A percentile compares a stretch with the other conserved stretches of the same genome.
These are phyloP conservation scores for Thalassarche chlororhynchos DNA, from an alignment of 2,113 vertebrate species.

Conservation along the genomic window DNA sequence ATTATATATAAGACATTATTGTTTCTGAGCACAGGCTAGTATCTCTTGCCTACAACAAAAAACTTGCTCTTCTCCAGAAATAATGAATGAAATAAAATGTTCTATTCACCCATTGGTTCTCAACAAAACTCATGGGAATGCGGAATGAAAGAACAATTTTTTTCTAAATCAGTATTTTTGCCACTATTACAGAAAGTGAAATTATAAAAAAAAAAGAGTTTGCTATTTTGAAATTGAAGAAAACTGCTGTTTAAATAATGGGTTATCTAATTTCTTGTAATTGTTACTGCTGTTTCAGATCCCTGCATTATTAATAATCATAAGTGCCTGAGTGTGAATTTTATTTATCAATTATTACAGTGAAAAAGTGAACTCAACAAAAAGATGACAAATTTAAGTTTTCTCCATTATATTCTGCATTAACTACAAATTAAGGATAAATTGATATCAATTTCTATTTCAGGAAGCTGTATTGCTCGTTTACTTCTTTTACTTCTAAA, in stretches of 20 bases:
- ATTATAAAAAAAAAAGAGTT: neutral
- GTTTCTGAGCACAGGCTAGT: neutral
- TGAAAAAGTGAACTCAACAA: neutral
- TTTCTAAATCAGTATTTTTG: neutral
- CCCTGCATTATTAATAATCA: neutral
- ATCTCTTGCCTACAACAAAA: neutral
- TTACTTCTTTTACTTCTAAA: neutral
- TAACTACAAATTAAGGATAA: slow-evolving; percentile 3
- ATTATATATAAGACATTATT: neutral
- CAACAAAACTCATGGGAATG: neutral
- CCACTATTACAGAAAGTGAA: neutral
- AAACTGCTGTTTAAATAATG: neutral
- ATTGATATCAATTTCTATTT: neutral
- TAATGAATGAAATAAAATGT: neutral
- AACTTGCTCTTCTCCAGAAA: neutral
- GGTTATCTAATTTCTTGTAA: neutral
- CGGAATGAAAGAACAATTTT: neutral
- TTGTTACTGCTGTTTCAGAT: neutral
- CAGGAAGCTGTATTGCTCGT: neutral
- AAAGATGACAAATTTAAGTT: neutral
- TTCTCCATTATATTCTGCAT: neutral
- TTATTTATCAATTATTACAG: neutral
- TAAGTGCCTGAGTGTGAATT: neutral
- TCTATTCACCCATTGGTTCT: neutral
- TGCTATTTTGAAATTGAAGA: neutral